Conservation (phyloP, 2,888 invertebrate species). For the Dascillus cervinus region DNA sequence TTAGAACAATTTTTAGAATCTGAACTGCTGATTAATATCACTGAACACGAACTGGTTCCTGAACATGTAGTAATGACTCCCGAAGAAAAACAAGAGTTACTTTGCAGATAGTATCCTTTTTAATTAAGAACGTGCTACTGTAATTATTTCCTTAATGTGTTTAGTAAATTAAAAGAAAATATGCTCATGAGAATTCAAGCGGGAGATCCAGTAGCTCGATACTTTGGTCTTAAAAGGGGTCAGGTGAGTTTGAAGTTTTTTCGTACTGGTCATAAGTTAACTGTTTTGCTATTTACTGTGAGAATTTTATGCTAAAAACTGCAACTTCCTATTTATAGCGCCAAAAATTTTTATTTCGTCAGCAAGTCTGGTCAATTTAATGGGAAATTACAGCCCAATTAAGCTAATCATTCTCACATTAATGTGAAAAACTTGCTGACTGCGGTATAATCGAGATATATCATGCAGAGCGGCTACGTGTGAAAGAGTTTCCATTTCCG, state of each 20-base stretch:
- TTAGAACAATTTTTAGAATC: conserved; percentile 93
- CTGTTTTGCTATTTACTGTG: no score
- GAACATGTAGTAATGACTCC: conserved; percentile 98
- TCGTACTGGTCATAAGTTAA: no score
- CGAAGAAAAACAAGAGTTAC: conserved; percentile 93
- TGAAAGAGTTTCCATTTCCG: no score
- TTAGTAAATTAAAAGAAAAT: conserved; percentile 91
- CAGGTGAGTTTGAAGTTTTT: conserved; percentile 59
- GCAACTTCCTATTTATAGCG: no score
- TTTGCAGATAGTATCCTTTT: conserved; percentile 72
- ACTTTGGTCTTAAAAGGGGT: conserved; percentile 96
- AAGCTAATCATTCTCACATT: no score
- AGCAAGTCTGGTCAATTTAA: no score
- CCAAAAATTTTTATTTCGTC: no score
- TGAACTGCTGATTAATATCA: conserved; percentile 94
- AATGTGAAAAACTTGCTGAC: no score
- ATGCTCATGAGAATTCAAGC: conserved; percentile 99
- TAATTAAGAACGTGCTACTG: conserved; percentile 1
- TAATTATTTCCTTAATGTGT: conserved; percentile 13
- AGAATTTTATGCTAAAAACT: no score
- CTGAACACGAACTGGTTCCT: conserved; percentile 96
- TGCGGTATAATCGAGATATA: no score
- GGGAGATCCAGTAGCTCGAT: conserved; percentile 96
- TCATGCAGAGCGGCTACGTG: no score
- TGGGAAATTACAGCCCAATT: no score